A percentile compares a stretch with the other conserved stretches of the same genome.
Conservation (phyloP, 1,140 invertebrate species). For the Hesperophylax magnus region DNA sequence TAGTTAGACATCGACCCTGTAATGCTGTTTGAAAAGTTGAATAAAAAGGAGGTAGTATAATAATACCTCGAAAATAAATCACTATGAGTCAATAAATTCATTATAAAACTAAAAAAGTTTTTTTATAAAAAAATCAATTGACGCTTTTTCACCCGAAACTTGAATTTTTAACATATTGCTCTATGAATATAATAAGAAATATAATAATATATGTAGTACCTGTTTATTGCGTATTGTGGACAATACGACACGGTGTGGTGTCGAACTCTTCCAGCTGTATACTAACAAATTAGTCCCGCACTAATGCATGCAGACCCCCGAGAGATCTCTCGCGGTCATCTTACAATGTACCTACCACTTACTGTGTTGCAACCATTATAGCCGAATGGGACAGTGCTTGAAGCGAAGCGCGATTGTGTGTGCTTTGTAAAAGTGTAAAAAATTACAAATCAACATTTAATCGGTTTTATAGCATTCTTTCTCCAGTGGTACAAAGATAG, state of each 20-base stretch:
- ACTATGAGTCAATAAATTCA: no score
- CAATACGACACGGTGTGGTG: conserved; percentile 25
- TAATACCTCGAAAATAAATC: no score
- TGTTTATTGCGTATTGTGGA: conserved; percentile 1
- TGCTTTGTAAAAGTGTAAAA: no score
- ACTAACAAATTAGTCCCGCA: conserved; percentile 24
- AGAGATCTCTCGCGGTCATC: not conserved
- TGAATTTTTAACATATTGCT: not conserved
- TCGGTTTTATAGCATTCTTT: no score
- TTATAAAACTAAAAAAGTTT: no score
- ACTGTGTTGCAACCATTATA: not conserved
- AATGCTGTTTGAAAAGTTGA: no score
- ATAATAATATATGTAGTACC: not conserved
- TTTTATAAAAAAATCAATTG: not conserved
- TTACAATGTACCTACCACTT: not conserved
- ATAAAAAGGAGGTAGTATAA: no score
- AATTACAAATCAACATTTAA: no score
- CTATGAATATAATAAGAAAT: not conserved
- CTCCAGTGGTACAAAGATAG: no score
- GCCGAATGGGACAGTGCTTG: no score
- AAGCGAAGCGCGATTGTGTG: no score
- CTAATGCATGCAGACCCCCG: conserved; percentile 11
- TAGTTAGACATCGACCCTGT: no score
- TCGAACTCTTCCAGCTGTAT: conserved; percentile 20
- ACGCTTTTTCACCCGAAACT: not conserved